phyloP scores from a whole-genome alignment of 2,797 vertebrate species.

The Smutsia temminckii region DNA sequence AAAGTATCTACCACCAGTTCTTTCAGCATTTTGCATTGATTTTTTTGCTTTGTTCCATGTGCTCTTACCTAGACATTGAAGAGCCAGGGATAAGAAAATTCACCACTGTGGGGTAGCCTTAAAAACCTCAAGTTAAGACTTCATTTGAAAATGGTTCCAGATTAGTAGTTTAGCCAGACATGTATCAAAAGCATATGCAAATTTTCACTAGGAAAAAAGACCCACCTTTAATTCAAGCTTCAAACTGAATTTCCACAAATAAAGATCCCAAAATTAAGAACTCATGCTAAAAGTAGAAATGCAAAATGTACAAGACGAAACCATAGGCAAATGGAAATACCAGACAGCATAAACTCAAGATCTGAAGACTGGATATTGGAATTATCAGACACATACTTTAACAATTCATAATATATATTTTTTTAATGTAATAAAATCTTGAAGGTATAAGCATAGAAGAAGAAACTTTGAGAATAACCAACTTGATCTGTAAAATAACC shows the following conservation, averaged over 20 bases:
- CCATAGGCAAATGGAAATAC: neutral
- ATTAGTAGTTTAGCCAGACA: neutral
- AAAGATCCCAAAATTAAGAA: slow-evolving; percentile 1
- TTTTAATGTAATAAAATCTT: neutral
- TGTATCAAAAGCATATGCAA: slow-evolving; percentile 28
- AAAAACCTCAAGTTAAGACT: neutral
- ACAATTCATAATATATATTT: neutral
- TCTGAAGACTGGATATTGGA: neutral
- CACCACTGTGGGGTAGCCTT: neutral
- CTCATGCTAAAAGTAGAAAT: neutral
- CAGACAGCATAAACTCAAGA: neutral
- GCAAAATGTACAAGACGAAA: neutral
- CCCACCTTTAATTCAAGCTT: neutral
- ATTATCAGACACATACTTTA: neutral
- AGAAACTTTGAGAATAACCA: slow-evolving; percentile 1
- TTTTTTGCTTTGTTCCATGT: slow-evolving; percentile 22
- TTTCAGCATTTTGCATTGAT: slow-evolving; percentile 14
- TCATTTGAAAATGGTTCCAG: slow-evolving; percentile 31
- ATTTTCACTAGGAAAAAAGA: neutral
- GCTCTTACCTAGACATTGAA: neutral
- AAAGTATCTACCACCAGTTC: neutral
- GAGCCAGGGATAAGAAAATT: slow-evolving; percentile 13
- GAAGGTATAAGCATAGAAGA: neutral
- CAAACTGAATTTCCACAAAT: neutral
- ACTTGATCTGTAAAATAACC: neutral